Percentiles rank a stretch among this genome's conserved stretches.
Evolutionary conservation across 2,888 invertebrate genomes (phyloP).

Genomic region (Cosmopolites sordidus): DNA sequence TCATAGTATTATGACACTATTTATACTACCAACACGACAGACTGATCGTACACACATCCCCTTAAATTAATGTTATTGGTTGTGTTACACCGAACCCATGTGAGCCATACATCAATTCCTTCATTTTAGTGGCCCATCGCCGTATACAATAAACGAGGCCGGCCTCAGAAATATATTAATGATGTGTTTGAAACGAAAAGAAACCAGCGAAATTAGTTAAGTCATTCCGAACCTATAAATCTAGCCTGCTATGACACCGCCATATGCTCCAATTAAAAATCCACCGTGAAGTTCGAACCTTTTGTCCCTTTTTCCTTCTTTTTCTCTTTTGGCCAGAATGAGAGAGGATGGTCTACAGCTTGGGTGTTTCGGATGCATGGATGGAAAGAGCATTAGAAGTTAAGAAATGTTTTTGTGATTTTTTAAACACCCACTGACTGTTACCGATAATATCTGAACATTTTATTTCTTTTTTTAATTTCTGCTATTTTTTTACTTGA

Average conservation of each 20-base stretch:
- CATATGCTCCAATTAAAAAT: slow-evolving; percentile 44
- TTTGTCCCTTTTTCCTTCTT: not conserved
- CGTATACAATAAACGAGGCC: slow-evolving; percentile 18
- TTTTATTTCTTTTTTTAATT: too few relatives aligned
- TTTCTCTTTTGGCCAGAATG: not conserved
- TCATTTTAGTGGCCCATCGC: slow-evolving; percentile 21
- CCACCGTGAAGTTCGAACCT: slow-evolving; percentile 26
- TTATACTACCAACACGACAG: not conserved
- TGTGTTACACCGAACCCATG: slow-evolving; percentile 4
- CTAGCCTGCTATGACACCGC: slow-evolving; percentile 39
- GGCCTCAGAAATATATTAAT: slow-evolving; percentile 24
- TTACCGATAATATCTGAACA: too few relatives aligned
- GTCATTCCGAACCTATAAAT: slow-evolving; percentile 27
- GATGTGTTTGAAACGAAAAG: slow-evolving; percentile 26
- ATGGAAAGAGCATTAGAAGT: too few relatives aligned
- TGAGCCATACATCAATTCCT: slow-evolving; percentile 21
- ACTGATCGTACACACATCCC: slow-evolving; percentile 4
- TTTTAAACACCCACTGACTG: too few relatives aligned
- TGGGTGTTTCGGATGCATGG: too few relatives aligned
- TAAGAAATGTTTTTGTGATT: too few relatives aligned
- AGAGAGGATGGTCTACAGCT: too few relatives aligned
- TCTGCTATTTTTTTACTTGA: too few relatives aligned
- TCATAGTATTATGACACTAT: not conserved
- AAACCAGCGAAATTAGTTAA: slow-evolving; percentile 26
- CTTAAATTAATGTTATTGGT: slow-evolving; percentile 21